Base-by-base conservation (phyloP, 2,888 invertebrate genomes). In the Diplazon laetatorius region DNA sequence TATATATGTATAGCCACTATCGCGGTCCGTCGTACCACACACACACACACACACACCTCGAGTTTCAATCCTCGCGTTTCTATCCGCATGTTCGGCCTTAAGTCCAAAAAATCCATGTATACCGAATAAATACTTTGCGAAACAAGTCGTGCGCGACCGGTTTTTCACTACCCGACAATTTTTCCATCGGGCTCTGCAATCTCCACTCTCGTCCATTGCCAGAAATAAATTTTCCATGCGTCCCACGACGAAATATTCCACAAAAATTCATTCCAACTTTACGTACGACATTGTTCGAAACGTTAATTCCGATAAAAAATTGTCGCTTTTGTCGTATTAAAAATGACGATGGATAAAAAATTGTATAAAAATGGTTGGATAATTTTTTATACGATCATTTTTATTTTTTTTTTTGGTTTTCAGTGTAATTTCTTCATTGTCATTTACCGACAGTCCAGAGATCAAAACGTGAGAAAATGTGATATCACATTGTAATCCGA, bases 51-150 rank as follows among this genome's bases (percentile, higher is more conserved):
- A n/a, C n/a, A n/a, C n/a, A n/a, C n/a, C 44, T 44, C 20, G 20
- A 14, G 14, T 14, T 55, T 55, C 55, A 10, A 25, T 62, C 9
- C 30, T 4, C 62, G 14, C 60, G 8, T 18, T 16, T 46, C 2
- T 46, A n/a, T n/a, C 46, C 14, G 16, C 46, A 16, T 3, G 3
- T n/a, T 4, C 42, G 25, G 10, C 9, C 14, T 37, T n/a, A 14
- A 37, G 25, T 39, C 37, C 59, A 39, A 37, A 42, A 52, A 66
- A 66, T 66, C 50, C 52, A 52, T n/a, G n/a, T 52, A 52, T 39
- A 2, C 39, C 39, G 22, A 10, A n/a, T n/a, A n/a, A 37, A 65
- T 65, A 65, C 35, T 39, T 52, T 39, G 20, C 22, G 65, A 65
- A 65, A 65, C 16, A 50, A 65, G 50, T 6, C 50, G 16, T 22